phyloP scores from a whole-genome alignment of 2,888 invertebrate species.

The Thyatira batis region DNA sequence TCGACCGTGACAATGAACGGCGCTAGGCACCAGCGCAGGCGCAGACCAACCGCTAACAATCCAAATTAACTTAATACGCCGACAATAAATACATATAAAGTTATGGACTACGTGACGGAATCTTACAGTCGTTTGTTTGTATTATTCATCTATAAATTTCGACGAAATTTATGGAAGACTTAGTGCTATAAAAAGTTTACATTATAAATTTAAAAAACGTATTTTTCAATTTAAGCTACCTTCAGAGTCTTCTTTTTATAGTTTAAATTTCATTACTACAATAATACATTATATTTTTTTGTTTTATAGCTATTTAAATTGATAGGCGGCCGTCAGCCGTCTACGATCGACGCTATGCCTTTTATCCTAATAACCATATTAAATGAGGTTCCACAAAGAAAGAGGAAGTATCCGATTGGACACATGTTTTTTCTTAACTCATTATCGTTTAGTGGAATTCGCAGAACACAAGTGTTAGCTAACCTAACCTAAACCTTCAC shows the following conservation, averaged over 20 bases:
- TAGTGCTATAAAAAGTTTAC: neutral
- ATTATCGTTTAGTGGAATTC: neutral
- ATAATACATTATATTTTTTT: too few relatives aligned
- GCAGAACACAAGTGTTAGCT: neutral
- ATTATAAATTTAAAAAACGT: neutral
- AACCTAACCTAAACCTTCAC: slow-evolving; percentile 65
- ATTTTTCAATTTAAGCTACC: too few relatives aligned
- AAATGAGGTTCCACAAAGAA: neutral
- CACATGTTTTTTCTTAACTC: slow-evolving; percentile 1
- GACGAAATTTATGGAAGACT: neutral
- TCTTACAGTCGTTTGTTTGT: neutral
- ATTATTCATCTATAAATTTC: neutral
- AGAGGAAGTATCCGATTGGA: neutral
- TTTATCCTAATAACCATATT: neutral
- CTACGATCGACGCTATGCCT: neutral
- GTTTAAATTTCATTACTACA: too few relatives aligned
- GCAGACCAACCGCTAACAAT: slow-evolving; percentile 19
- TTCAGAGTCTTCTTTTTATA: too few relatives aligned
- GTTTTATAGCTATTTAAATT: too few relatives aligned
- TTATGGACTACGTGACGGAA: slow-evolving; percentile 1
- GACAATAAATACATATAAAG: slow-evolving; percentile 6
- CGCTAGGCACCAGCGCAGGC: slow-evolving; percentile 13
- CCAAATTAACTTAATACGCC: slow-evolving; percentile 19
- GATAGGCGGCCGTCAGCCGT: too few relatives aligned
- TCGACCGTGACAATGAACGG: slow-evolving; percentile 49